These are phyloP conservation scores for Natator depressus DNA, from an alignment of 2,113 vertebrate genomes.

Conservation along the genomic window DNA sequence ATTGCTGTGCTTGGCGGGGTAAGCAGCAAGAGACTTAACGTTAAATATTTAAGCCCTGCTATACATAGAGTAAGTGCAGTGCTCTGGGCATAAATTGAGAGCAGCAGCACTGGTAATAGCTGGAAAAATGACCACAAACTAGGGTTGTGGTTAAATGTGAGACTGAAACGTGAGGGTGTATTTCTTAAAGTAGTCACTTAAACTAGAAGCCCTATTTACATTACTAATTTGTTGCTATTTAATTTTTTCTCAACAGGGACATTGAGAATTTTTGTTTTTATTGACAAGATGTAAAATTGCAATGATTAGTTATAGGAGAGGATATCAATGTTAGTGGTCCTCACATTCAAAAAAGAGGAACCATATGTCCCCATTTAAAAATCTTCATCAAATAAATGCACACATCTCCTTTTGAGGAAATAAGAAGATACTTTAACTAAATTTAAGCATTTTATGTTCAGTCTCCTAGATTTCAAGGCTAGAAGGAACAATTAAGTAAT, in stretches of 20 bases:
- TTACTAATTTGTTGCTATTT: not conserved
- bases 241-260: not conserved
- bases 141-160: not conserved
- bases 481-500: not conserved
- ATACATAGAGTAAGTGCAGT: not conserved
- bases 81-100: not conserved
- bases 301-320: accelerated
- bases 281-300: not conserved
- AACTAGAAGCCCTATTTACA: accelerated
- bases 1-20: not conserved
- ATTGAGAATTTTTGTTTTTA: not conserved
- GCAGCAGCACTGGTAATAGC: not conserved
- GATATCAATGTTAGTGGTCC: accelerated
- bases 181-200: not conserved
- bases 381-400: accelerated
- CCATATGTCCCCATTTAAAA: not conserved
- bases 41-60: accelerated
- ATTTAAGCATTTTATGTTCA: not conserved
- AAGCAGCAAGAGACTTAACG: accelerated
- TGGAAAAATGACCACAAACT: not conserved
- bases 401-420: not conserved
- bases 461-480: not conserved
- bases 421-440: accelerated
- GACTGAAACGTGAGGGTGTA: accelerated
- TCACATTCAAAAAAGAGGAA: not conserved